Conservation (phyloP, 2,113 vertebrate species). For the Rhinolophus ferrumequinum region DNA sequence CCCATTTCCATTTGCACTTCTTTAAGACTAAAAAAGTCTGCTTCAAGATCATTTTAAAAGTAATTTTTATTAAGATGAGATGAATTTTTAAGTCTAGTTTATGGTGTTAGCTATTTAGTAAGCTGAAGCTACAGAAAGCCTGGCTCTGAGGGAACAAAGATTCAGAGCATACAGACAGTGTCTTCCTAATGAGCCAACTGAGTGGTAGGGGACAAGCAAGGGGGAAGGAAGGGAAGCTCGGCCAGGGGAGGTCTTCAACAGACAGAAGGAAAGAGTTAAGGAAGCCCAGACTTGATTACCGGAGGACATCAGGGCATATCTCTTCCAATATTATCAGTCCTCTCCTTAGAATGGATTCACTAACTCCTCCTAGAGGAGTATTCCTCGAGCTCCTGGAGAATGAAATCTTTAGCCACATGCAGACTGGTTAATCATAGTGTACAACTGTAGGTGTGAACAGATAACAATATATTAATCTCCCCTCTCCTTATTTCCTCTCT, state of each 20-base stretch:
- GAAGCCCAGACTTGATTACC: not conserved
- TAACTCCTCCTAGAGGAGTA: not conserved
- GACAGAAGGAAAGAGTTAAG: not conserved
- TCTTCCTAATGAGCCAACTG: not conserved
- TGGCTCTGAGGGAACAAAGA: not conserved
- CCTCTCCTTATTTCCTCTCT: not conserved
- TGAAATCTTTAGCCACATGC: not conserved
- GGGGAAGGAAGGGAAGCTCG: not conserved
- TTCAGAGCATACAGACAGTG: not conserved
- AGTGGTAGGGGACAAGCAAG: too few species aligned
- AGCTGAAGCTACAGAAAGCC: not conserved
- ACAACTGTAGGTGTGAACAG: not conserved
- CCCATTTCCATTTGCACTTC: not conserved
- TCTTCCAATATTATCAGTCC: not conserved
- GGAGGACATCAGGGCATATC: not conserved
- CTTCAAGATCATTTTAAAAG: too few species aligned
- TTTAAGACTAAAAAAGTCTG: not conserved
- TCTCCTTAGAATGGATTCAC: not conserved
- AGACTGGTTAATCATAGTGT: not conserved
- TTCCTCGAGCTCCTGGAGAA: not conserved
- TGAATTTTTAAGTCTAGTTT: not conserved
- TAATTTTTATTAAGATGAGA: too few species aligned
- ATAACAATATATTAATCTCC: not conserved
- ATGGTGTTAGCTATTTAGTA: not conserved
- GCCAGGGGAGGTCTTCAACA: not conserved